These are phyloP conservation scores for Megalurothrips usitatus DNA, from an alignment of 2,888 invertebrate species.

Conservation along the genomic window DNA sequence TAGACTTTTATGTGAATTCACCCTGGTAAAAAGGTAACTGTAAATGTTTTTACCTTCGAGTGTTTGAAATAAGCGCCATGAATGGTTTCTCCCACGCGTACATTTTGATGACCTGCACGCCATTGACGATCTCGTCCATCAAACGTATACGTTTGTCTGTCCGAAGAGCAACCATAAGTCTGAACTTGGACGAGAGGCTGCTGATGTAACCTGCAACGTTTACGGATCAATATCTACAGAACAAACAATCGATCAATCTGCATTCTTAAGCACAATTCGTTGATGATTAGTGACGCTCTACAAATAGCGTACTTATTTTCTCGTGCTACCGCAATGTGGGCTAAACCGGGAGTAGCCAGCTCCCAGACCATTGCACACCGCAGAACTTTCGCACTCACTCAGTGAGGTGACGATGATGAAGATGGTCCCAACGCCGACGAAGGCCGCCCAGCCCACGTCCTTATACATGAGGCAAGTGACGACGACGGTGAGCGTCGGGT, in stretches of 20 bases:
- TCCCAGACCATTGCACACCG: too few species aligned
- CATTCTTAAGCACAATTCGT: too few species aligned
- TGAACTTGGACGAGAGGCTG: constrained; percentile 67
- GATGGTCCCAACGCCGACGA: constrained; percentile 74
- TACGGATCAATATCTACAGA: too few species aligned
- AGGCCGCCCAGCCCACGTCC: constrained; percentile 60
- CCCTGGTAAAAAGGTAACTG: too few species aligned
- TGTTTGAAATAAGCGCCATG: constrained; percentile 63
- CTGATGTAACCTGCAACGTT: constrained; percentile 60
- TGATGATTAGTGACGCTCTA: too few species aligned
- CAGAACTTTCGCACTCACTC: constrained; percentile 39
- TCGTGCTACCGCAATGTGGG: too few species aligned
- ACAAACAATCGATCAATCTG: too few species aligned
- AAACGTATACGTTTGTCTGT: constrained; percentile 86
- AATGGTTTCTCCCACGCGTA: constrained; percentile 87
- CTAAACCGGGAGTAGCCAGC: too few species aligned
- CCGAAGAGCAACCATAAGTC: constrained; percentile 74
- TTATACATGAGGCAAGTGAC: constrained; percentile 75
- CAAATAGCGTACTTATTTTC: too few species aligned
- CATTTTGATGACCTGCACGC: constrained; percentile 87
- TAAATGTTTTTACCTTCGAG: constrained; percentile 47
- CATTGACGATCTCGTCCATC: constrained; percentile 85
- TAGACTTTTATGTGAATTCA: too few species aligned
- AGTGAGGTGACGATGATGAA: constrained; percentile 79
- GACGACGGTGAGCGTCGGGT: constrained; percentile 62